A percentile compares a stretch with the other conserved stretches of the same genome.
Conservation (phyloP, 2,797 vertebrate genomes). For the Melanotaenia trifasciata region DNA sequence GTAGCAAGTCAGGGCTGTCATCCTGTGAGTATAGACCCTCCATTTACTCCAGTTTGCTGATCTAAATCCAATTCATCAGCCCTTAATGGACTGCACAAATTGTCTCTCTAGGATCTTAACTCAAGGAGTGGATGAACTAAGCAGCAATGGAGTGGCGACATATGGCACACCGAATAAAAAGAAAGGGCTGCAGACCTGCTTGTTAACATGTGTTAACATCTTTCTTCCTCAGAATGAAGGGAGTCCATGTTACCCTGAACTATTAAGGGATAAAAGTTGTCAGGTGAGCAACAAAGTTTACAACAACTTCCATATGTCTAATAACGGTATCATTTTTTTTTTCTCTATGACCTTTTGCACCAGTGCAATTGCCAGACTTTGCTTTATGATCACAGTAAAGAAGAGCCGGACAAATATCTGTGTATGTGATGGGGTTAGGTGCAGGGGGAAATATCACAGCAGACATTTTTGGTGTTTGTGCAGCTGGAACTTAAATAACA, state of each 20-base stretch:
- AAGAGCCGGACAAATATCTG: slow-evolving; percentile 3
- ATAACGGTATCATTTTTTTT: not conserved
- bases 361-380: not conserved
- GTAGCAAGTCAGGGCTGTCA: slow-evolving; percentile 45
- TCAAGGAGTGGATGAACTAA: slow-evolving; percentile 53
- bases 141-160: slow-evolving; percentile 46
- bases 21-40: slow-evolving; percentile 59
- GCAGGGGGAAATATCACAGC: slow-evolving; percentile 28
- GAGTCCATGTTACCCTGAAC: not conserved
- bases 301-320: not conserved
- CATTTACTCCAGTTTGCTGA: slow-evolving; percentile 62
- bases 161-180: slow-evolving; percentile 39
- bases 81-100: slow-evolving; percentile 81
- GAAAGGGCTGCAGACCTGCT: slow-evolving; percentile 16
- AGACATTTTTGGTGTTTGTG: slow-evolving; percentile 13
- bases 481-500: slow-evolving; percentile 53
- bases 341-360: not conserved
- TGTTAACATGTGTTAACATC: slow-evolving; percentile 12
- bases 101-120: slow-evolving; percentile 73
- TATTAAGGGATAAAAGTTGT: too few species aligned
- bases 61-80: slow-evolving; percentile 83
- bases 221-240: not conserved
- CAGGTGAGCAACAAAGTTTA: not conserved
- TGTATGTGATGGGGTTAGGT: not conserved
- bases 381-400: not conserved